Base-by-base conservation (phyloP, 2,888 invertebrate species). In the Drosophila siamana region DNA sequence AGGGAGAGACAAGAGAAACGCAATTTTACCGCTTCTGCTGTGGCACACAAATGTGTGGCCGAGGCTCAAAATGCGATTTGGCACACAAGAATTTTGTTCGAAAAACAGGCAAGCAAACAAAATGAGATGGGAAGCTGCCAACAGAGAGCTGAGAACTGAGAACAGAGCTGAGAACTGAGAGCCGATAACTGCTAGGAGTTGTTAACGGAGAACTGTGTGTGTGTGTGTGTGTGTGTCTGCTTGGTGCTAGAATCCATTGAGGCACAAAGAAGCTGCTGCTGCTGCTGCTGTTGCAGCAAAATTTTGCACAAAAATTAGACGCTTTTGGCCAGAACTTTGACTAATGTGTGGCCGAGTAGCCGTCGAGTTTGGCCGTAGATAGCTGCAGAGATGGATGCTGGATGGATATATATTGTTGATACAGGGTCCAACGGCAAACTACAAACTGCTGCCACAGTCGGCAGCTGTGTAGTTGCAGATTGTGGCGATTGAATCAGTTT, bases 301-400 rank as follows among this genome's bases (percentile, higher is more conserved):
- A 66, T 60, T 74, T 74, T 77, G 78, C 63, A 64, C 74, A 66
- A 71, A 83, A 83, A 80, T 83, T 78, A 78, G 71, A 59, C 50
- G 65, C 62, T 70, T 77, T 71, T 30, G 60, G 64, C 43, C 41
- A 52, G 26, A 30, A 33, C 30, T 33, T 33, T 33, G 30, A 33
- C 30, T 33, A 33, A 33, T 33, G 30, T 33, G 30, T n/a, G 11
- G 30, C 30, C 26, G 26, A 30, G 30, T 4, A 30, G 30, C 30
- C 11, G 7, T 26, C 26, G 7, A 26, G 26, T 3, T 30, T 30
- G 30, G 36, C n/a, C 36, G 60, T 69, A 30, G n/a, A 11, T 24
- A 40, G 4, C 19, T 13, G 51, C 9, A 15, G 24, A 22, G 28
- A 38, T 5, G 11, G 22, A 0, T 11, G 16, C 9, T n/a, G n/a